phyloP scores from a whole-genome alignment of 2,113 vertebrate species.

The Microcebus murinus region DNA sequence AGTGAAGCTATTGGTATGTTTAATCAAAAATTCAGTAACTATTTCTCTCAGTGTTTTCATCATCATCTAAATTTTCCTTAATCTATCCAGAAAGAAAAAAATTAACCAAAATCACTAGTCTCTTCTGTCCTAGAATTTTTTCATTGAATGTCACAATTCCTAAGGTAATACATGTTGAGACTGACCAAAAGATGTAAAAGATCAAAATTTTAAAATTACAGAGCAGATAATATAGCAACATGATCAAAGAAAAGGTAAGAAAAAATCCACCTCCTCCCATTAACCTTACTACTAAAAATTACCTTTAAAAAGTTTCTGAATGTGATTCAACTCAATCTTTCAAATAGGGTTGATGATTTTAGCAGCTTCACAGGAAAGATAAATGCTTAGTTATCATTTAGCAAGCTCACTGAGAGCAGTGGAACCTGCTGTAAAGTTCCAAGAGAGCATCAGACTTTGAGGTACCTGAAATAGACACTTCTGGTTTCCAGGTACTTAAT shows the following conservation, averaged over 20 bases:
- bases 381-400: background rate
- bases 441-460: background rate
- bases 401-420: background rate
- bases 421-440: background rate
- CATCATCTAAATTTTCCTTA: constrained; percentile 32
- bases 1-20: background rate
- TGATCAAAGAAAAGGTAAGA: background rate
- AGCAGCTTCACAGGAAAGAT: background rate
- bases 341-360: background rate
- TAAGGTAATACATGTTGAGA: background rate
- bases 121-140: background rate
- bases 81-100: background rate
- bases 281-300: background rate
- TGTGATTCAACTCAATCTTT: background rate
- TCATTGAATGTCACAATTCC: background rate
- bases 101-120: background rate
- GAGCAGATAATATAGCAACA: background rate
- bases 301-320: background rate
- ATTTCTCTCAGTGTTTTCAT: background rate
- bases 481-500: background rate
- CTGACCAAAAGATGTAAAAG: background rate
- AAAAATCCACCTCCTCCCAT: background rate
- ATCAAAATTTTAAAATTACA: background rate
- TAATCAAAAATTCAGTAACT: constrained; percentile 9
- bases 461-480: background rate